Conservation (phyloP, 2,888 invertebrate genomes). For the Colletes collaris region DNA sequence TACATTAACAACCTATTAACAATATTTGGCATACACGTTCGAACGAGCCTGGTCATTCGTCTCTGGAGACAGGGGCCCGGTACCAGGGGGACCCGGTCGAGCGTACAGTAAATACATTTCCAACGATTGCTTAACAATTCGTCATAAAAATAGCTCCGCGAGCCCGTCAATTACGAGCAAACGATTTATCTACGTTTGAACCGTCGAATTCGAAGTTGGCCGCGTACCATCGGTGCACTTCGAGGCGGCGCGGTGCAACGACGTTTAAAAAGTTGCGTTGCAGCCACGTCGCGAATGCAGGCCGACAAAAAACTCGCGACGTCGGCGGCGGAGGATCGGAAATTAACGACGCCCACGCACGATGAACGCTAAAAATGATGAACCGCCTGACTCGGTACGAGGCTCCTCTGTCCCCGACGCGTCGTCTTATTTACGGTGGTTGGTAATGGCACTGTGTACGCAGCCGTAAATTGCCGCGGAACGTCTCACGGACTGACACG, state of each 20-base stretch:
- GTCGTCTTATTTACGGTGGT: slow-evolving; percentile 68
- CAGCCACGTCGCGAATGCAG: slow-evolving; percentile 3
- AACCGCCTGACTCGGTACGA: slow-evolving; percentile 8
- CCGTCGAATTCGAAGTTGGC: neutral
- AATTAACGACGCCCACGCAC: slow-evolving; percentile 47
- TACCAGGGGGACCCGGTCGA: no score
- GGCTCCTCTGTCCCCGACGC: slow-evolving; percentile 4
- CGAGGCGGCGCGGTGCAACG: neutral
- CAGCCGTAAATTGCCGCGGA: slow-evolving; percentile 72
- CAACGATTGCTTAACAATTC: no score
- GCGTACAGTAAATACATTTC: no score
- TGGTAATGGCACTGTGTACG: slow-evolving; percentile 69
- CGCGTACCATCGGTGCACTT: neutral
- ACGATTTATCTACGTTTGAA: no score
- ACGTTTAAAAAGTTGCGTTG: neutral
- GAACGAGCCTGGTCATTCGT: no score
- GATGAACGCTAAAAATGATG: slow-evolving; percentile 41
- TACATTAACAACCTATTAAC: no score
- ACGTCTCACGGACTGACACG: slow-evolving; percentile 70
- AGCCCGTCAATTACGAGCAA: no score
- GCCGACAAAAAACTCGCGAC: slow-evolving; percentile 10
- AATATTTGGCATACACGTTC: no score
- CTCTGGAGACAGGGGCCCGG: no score
- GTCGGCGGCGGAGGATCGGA: slow-evolving; percentile 18
- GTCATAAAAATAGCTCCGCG: no score